Conservation (phyloP, 2,888 invertebrate species). For the Watsonalla cultraria region DNA sequence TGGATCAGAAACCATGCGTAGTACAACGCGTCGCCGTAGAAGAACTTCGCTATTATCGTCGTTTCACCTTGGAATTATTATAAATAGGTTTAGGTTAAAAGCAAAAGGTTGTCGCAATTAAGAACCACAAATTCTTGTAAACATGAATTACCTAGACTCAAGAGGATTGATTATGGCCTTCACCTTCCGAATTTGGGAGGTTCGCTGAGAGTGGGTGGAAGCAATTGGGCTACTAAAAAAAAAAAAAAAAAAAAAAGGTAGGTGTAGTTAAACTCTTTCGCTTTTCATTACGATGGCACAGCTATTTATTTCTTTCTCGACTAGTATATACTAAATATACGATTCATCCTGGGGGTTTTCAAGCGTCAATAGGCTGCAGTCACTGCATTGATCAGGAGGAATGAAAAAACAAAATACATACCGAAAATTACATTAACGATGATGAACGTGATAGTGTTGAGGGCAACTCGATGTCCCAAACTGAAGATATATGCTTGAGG, state of each 20-base stretch:
- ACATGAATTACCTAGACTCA: too few relatives aligned
- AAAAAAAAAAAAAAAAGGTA: too few relatives aligned
- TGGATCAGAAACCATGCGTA: constrained; percentile 44
- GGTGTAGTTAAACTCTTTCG: too few relatives aligned
- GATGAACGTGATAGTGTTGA: constrained; percentile 56
- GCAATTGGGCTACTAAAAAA: too few relatives aligned
- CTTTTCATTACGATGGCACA: too few relatives aligned
- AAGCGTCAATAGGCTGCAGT: not conserved
- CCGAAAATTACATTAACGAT: constrained; percentile 60
- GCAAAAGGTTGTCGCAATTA: constrained; percentile 5
- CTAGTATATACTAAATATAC: too few relatives aligned
- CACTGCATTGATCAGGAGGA: not conserved
- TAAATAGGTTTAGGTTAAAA: not conserved
- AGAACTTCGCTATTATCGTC: constrained; percentile 50
- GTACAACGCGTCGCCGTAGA: constrained; percentile 45
- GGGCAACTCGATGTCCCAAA: constrained; percentile 44
- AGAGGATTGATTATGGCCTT: not conserved
- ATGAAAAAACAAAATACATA: constrained; percentile 20
- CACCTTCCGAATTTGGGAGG: too few relatives aligned
- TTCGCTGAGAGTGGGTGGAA: too few relatives aligned
- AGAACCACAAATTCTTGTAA: too few relatives aligned
- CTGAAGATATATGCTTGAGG: constrained; percentile 68
- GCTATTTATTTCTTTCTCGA: too few relatives aligned
- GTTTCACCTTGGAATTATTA: constrained; percentile 48
- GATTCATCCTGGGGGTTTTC: too few relatives aligned